Conservation (phyloP, 92 coral and sea anemone genomes). For the Epizoanthus rinbou region DNA sequence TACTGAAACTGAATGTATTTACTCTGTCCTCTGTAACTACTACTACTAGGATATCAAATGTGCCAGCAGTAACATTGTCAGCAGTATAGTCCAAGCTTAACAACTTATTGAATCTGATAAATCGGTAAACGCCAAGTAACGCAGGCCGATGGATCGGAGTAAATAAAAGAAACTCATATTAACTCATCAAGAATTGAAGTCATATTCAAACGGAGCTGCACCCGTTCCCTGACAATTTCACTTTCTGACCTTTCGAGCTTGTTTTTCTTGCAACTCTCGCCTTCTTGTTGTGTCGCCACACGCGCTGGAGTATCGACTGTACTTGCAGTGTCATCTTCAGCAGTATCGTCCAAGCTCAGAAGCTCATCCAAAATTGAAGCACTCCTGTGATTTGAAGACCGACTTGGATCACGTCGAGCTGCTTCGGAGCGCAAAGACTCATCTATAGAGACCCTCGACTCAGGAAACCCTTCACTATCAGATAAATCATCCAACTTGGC, state of each 20-base stretch:
- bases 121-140: neutral
- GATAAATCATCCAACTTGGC: neutral
- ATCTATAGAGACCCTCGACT: neutral
- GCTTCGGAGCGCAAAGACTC: neutral
- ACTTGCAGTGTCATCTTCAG: neutral
- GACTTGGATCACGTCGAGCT: neutral
- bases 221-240: slow-evolving; percentile 6
- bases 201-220: slow-evolving; percentile 27
- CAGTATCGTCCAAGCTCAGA: neutral
- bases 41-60: neutral
- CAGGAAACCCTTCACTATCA: neutral
- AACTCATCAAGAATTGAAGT: slow-evolving; percentile 36
- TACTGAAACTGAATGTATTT: no score
- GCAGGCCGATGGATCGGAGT: no score
- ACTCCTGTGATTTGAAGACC: neutral
- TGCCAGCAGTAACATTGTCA: neutral
- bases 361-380: slow-evolving; percentile 28
- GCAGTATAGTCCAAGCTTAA: neutral
- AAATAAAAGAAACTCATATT: neutral
- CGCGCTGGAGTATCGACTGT: neutral
- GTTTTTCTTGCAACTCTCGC: neutral
- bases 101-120: neutral
- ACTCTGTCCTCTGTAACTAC: no score
- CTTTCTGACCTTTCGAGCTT: neutral
- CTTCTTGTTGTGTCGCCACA: neutral